Conservation (phyloP, 2,797 vertebrate species). For the Clarias fuscus region DNA sequence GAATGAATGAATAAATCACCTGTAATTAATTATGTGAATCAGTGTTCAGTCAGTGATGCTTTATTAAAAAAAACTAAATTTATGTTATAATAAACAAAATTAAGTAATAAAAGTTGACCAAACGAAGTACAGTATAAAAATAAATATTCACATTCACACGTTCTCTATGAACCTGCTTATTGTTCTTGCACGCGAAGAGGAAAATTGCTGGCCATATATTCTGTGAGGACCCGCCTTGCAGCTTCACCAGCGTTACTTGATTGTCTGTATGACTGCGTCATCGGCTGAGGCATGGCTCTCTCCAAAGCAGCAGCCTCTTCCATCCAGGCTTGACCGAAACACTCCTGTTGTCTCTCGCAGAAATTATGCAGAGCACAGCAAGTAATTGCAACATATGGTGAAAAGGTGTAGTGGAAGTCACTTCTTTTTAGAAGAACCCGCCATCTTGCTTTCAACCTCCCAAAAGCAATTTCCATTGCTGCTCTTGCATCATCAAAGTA, state of each 20-base stretch:
- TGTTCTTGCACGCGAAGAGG: not conserved
- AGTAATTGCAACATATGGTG: constrained; percentile 14
- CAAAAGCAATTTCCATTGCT: constrained; percentile 22
- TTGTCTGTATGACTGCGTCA: not conserved
- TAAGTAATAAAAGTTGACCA: not conserved
- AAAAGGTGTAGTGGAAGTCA: constrained; percentile 26
- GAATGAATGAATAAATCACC: not conserved
- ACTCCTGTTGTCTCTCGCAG: constrained; percentile 9
- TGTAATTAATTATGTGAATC: not conserved
- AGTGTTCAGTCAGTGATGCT: not conserved
- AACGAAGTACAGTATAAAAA: not conserved
- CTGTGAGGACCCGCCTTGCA: constrained; percentile 5
- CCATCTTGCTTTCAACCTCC: constrained; percentile 32
- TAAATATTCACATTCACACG: not conserved
- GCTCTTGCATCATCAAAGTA: constrained; percentile 18
- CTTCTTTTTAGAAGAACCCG: constrained; percentile 8
- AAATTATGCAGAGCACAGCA: constrained; percentile 41
- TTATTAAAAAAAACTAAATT: not conserved
- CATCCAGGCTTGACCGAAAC: constrained; percentile 13
- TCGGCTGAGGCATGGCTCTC: not conserved
- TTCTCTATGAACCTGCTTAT: not conserved
- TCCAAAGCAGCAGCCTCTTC: constrained; percentile 11
- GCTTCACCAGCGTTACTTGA: not conserved
- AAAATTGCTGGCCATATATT: not conserved
- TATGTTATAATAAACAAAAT: not conserved